phyloP scores from a whole-genome alignment of 2,113 vertebrate genomes.

The Cynopterus brachyotis region DNA sequence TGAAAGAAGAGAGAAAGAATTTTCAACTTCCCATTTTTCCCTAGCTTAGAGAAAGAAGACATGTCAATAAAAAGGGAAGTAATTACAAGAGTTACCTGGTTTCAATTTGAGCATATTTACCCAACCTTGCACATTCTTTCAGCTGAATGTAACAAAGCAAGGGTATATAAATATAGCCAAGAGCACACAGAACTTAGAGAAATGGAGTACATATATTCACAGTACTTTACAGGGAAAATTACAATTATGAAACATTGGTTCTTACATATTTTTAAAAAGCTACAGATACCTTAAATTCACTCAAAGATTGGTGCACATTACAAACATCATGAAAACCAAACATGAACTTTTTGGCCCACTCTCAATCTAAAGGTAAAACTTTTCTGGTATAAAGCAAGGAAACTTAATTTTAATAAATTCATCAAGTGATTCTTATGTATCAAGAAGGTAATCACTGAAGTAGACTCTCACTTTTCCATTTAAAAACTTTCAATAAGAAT shows the following conservation, averaged over 20 bases:
- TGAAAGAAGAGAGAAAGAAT: neutral
- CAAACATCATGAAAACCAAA: neutral
- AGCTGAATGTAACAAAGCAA: neutral
- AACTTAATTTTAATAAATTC: neutral
- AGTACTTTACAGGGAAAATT: neutral
- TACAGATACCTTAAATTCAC: neutral
- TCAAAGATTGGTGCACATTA: neutral
- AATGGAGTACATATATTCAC: rapidly evolving
- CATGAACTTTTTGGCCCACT: neutral
- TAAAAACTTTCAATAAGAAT: neutral
- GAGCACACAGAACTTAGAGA: neutral
- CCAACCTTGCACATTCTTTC: neutral
- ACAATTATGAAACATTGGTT: neutral
- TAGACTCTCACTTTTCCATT: neutral
- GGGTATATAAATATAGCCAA: neutral
- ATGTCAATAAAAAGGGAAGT: neutral
- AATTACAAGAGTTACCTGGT: neutral
- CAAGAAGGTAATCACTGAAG: neutral
- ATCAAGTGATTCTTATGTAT: neutral
- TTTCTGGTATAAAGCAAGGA: neutral
- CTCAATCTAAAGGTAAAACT: neutral
- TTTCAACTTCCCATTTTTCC: neutral
- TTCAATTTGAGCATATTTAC: neutral
- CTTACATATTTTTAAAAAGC: neutral
- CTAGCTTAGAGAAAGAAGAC: neutral